These are phyloP conservation scores for Drosophila nr. medialis DNA, from an alignment of 2,888 invertebrate species.

Conservation along the genomic window DNA sequence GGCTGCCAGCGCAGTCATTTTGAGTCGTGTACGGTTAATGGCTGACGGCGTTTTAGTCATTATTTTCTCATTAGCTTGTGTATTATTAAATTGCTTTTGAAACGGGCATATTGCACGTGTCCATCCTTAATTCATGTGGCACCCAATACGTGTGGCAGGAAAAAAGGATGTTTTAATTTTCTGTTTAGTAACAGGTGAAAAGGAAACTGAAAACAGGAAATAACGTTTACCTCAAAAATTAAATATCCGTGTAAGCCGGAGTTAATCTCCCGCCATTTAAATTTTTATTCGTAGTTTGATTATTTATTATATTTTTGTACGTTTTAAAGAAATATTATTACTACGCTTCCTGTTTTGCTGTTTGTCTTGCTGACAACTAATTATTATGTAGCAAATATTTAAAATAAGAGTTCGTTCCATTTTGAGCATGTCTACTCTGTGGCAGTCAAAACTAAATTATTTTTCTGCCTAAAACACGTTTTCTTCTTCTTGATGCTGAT, in stretches of 20 bases:
- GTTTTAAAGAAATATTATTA: not conserved
- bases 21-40: slow-evolving; percentile 53
- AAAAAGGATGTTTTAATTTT: not conserved
- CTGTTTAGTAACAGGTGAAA: not conserved
- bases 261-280: not conserved
- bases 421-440: not conserved
- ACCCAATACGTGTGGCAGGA: not conserved
- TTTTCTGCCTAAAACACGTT: not conserved
- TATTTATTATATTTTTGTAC: not conserved
- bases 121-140: slow-evolving; percentile 6
- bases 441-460: not conserved
- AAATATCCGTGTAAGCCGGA: not conserved
- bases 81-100: slow-evolving; percentile 54
- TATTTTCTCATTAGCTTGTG: slow-evolving; percentile 54
- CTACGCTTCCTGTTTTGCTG: no score
- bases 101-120: slow-evolving; percentile 1
- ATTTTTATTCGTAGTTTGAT: not conserved
- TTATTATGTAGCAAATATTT: no score
- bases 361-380: no score
- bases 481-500: not conserved
- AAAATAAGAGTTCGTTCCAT: not conserved
- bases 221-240: not conserved
- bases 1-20: slow-evolving; percentile 21
- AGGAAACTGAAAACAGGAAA: not conserved
- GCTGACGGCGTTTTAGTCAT: slow-evolving; percentile 48